phyloP scores from a whole-genome alignment of 2,888 invertebrate genomes.

The Cantharis rustica region DNA sequence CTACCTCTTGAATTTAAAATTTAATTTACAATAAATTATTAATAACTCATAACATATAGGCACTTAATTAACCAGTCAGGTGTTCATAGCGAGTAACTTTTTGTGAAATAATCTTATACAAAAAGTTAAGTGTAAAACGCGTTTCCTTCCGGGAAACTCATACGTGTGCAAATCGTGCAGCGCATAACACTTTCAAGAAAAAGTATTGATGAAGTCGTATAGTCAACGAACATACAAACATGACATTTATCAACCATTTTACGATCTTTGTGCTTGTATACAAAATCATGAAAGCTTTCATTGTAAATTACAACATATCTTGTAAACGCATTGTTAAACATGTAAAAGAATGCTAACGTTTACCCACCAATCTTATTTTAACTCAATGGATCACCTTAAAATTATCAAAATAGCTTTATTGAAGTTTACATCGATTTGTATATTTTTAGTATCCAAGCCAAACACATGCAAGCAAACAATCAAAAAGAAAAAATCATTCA shows the following conservation, averaged over 20 bases:
- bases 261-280: slow-evolving; percentile 24
- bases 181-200: slow-evolving; percentile 21
- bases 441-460: too few species aligned
- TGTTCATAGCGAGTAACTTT: background rate
- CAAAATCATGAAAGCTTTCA: slow-evolving; percentile 24
- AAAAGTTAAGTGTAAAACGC: slow-evolving; percentile 13
- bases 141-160: slow-evolving; percentile 31
- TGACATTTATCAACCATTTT: slow-evolving; percentile 30
- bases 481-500: too few species aligned
- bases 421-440: too few species aligned
- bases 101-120: background rate
- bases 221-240: slow-evolving; percentile 17
- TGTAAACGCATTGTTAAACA: slow-evolving; percentile 23
- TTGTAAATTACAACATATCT: slow-evolving; percentile 26
- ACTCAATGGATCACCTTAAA: too few species aligned
- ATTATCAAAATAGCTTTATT: too few species aligned
- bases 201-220: slow-evolving; percentile 32
- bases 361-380: background rate
- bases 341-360: background rate
- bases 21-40: background rate
- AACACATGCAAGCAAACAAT: too few species aligned
- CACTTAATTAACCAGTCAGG: background rate
- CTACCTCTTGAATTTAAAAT: background rate
- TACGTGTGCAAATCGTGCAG: slow-evolving; percentile 28
- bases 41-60: background rate